phyloP scores from a whole-genome alignment of 2,888 invertebrate species.

The Protonemura montana region DNA sequence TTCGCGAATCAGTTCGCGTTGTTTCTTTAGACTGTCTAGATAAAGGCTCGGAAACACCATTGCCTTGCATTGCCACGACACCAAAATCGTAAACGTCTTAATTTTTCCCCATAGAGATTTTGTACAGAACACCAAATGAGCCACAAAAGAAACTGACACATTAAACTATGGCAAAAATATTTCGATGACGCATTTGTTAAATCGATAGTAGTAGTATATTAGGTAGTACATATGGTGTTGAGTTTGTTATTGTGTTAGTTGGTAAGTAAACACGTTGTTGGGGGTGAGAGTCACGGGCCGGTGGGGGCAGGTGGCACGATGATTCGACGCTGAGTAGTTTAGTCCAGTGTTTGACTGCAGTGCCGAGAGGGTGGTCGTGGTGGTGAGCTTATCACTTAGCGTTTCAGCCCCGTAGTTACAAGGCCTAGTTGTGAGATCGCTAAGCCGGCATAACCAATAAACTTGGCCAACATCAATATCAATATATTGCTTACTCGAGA shows the following conservation, averaged over 20 bases:
- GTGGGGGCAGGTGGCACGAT: background rate
- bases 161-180: background rate
- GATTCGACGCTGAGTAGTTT: background rate
- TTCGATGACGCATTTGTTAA: background rate
- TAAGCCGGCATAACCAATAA: background rate
- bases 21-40: too few relatives aligned
- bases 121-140: background rate
- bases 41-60: too few relatives aligned
- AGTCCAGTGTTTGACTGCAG: background rate
- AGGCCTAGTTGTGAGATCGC: background rate
- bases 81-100: too few relatives aligned
- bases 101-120: too few relatives aligned
- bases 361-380: background rate
- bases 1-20: too few relatives aligned
- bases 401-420: background rate
- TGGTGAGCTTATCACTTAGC: background rate
- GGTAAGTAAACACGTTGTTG: background rate
- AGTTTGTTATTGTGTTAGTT: background rate
- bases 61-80: too few relatives aligned
- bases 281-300: background rate
- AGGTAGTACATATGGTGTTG: background rate
- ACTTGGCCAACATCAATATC: too few relatives aligned
- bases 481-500: too few relatives aligned
- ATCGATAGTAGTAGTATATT: background rate
- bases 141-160: background rate